Evolutionary conservation across 2,113 vertebrate genomes (phyloP), one percentile per base, ranked within the genome.

Genomic region (Myotis yumanensis): DNA sequence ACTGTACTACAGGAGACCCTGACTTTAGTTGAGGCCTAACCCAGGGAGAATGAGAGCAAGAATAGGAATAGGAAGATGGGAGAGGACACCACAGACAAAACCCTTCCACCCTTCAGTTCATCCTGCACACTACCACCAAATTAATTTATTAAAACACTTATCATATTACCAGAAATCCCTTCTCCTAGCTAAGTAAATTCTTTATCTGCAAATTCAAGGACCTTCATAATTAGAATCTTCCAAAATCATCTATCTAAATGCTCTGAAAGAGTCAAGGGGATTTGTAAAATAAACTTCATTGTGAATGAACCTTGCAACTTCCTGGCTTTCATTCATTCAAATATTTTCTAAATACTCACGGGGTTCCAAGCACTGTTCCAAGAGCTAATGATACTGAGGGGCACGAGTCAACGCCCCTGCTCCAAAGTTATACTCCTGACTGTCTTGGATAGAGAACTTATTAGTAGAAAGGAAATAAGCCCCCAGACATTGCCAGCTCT

Each of bases 231-330:
- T 35, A 86, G 69, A 89, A 64, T 20, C 35, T 94, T 92, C 32
- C 59, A 77, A 91, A 95, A 77, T 81, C 66, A 84, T 68, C 73
- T 51, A 80, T 35, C 46, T 40, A 48, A 69, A 73, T 69, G 51
- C 5, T 82, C 68, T 91, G 69, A 62, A 93, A 73, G 14, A 80
- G 62, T 81, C 17, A 90, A 93, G 23, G 11, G 30, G 15, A 48
- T 28, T 62, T 66, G 22, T 46, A 80, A 91, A 92, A 93, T 66
- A 68, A 90, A 90, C 18, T 95, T 32, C 57, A 23, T 54, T 94
- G 25, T 68, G 52, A 76, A 80, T 0, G 89, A 46, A 86, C 6
- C 22, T 88, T 79, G 20, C 35, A 59, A 81, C 14, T 52, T 84
- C 52, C 17, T 66, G 73, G 59, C 89, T 94, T 71, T 66, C 64